Conservation (phyloP, 2,888 invertebrate genomes). For the Teleiodes luculella region DNA sequence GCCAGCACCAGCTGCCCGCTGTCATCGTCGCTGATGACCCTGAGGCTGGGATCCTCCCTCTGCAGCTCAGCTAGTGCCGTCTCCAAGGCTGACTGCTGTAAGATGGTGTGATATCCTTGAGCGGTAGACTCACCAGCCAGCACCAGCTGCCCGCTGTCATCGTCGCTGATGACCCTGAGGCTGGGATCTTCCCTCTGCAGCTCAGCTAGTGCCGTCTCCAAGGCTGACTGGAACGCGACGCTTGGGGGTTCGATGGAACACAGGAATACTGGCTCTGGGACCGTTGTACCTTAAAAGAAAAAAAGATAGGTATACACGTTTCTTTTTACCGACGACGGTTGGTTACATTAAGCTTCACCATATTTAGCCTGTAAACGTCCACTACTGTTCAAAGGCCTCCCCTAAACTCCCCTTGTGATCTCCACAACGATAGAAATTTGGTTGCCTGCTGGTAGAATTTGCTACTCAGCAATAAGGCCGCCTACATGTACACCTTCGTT, state of each 20-base stretch:
- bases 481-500: too few species aligned
- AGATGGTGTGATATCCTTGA: too few species aligned
- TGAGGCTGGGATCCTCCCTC: conserved; percentile 94
- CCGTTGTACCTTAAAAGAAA: conserved; percentile 73
- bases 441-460: too few species aligned
- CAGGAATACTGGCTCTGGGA: conserved; percentile 97
- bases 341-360: too few species aligned
- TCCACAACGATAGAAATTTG: too few species aligned
- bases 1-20: conserved; percentile 93
- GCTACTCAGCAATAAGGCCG: too few species aligned
- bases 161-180: conserved; percentile 84
- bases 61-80: conserved; percentile 87
- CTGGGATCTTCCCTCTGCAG: conserved; percentile 95
- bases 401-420: too few species aligned
- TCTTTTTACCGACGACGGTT: too few species aligned
- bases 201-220: conserved; percentile 89
- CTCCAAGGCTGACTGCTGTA: conserved; percentile 86
- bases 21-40: conserved; percentile 85
- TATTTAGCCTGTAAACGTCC: too few species aligned
- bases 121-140: conserved; percentile 76
- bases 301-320: background rate
- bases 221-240: conserved; percentile 82
- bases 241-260: conserved; percentile 97
- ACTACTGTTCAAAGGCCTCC: too few species aligned
- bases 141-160: conserved; percentile 92